A percentile compares a stretch with the other conserved stretches of the same genome.
Evolutionary conservation across 2,888 invertebrate species (phyloP).

Genomic region (Papilio protenor): DNA sequence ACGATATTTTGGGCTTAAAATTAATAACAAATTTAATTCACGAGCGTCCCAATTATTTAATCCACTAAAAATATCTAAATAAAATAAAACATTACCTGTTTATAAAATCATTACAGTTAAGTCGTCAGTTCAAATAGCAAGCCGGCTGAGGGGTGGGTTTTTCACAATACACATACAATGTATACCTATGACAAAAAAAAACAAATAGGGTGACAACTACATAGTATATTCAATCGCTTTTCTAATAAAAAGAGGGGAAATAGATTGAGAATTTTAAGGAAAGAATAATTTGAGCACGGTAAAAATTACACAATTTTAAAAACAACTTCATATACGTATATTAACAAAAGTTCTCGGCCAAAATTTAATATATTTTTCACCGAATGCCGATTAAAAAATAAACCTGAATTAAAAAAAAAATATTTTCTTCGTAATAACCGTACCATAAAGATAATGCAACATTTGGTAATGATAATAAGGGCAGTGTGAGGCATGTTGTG

Average conservation of each 20-base stretch:
- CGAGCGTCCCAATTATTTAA: background rate
- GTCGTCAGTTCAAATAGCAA: constrained; percentile 3
- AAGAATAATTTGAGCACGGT: background rate
- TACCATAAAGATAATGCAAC: constrained; percentile 16
- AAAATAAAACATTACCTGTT: background rate
- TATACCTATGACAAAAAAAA: constrained; percentile 13
- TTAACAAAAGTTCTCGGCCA: too few species aligned
- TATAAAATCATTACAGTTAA: constrained; percentile 11
- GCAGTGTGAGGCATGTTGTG: constrained; percentile 13
- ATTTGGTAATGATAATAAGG: constrained; percentile 26
- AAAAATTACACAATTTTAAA: background rate
- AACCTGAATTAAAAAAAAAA: background rate
- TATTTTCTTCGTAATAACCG: constrained; percentile 5
- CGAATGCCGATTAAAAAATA: background rate
- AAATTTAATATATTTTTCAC: too few species aligned
- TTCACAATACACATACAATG: constrained; percentile 1
- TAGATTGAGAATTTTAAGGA: background rate
- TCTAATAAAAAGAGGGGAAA: constrained; percentile 20
- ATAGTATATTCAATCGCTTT: background rate
- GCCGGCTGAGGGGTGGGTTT: background rate
- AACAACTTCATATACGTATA: background rate
- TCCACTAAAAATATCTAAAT: background rate
- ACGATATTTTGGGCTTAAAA: background rate
- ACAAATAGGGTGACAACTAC: constrained; percentile 25
- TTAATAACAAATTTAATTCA: background rate